These are phyloP conservation scores for Thinocorus orbignyianus DNA, from an alignment of 2,113 vertebrate species.

Conservation along the genomic window DNA sequence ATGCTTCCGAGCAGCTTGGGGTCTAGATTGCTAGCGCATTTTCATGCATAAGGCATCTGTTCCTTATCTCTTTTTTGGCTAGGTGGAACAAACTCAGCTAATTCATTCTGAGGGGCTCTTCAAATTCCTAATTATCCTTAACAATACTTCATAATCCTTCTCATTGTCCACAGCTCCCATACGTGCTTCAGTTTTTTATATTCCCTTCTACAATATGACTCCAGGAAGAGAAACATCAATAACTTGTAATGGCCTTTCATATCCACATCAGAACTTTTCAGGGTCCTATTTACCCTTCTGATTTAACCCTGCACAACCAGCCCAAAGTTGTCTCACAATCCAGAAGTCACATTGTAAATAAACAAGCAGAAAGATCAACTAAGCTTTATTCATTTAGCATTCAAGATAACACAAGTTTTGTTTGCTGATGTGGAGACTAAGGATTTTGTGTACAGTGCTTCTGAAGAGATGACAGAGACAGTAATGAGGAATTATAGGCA, in stretches of 20 bases:
- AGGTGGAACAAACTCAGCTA: rapidly evolving
- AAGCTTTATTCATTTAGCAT: neutral
- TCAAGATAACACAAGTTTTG: neutral
- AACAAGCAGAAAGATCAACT: neutral
- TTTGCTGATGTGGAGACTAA: neutral
- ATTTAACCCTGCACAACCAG: neutral
- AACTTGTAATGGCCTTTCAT: neutral
- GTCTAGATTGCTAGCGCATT: neutral
- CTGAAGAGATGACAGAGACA: neutral
- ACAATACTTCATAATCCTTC: neutral
- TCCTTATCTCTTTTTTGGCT: neutral
- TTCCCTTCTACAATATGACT: neutral
- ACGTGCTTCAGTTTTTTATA: neutral
- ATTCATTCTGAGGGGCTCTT: neutral
- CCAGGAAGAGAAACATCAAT: neutral
- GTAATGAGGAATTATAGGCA: neutral
- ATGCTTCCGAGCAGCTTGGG: neutral
- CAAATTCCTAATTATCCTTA: neutral
- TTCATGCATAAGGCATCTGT: neutral
- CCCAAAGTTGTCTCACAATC: neutral
- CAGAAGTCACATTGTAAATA: neutral
- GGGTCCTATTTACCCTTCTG: neutral
- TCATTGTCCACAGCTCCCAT: neutral
- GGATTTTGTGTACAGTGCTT: neutral
- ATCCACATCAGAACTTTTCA: neutral